A percentile compares a stretch with the other conserved stretches of the same genome.
Conservation (phyloP, 2,113 vertebrate species). For the Malurus melanocephalus region DNA sequence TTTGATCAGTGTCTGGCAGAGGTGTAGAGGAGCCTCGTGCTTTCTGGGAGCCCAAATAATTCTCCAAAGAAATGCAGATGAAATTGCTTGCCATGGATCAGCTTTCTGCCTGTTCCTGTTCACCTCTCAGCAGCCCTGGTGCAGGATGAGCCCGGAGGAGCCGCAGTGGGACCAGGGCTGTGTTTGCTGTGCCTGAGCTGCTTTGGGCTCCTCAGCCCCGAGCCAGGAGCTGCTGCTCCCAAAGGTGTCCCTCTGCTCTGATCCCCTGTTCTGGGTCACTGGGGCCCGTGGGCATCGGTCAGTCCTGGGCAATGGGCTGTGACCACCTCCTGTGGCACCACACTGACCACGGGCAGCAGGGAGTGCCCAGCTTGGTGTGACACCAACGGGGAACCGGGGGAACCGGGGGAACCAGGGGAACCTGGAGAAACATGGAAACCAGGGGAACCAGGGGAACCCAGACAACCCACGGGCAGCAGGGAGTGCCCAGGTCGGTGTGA, state of each 20-base stretch:
- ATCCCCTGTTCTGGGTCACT: neutral
- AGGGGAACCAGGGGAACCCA: too few species aligned
- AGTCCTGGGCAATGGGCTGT: neutral
- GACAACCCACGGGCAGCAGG: too few species aligned
- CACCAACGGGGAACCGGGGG: too few species aligned
- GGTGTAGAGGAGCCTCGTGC: neutral
- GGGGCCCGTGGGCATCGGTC: accelerated
- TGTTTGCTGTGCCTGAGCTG: neutral
- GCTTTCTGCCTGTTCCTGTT: neutral
- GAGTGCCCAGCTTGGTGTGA: too few species aligned
- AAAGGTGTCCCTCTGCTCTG: neutral
- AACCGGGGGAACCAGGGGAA: too few species aligned
- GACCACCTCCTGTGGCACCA: neutral
- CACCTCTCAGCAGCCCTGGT: neutral
- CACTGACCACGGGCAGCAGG: too few species aligned
- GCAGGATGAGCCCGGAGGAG: neutral
- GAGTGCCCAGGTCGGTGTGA: too few species aligned
- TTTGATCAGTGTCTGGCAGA: constrained; percentile 9
- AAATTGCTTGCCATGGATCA: neutral
- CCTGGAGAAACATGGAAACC: too few species aligned
- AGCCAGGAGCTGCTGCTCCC: accelerated
- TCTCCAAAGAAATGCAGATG: neutral
- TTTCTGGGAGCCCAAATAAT: neutral
- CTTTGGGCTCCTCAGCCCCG: neutral
- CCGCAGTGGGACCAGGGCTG: neutral